Conservation (phyloP, 2,797 vertebrate species). For the Capromys pilorides region DNA sequence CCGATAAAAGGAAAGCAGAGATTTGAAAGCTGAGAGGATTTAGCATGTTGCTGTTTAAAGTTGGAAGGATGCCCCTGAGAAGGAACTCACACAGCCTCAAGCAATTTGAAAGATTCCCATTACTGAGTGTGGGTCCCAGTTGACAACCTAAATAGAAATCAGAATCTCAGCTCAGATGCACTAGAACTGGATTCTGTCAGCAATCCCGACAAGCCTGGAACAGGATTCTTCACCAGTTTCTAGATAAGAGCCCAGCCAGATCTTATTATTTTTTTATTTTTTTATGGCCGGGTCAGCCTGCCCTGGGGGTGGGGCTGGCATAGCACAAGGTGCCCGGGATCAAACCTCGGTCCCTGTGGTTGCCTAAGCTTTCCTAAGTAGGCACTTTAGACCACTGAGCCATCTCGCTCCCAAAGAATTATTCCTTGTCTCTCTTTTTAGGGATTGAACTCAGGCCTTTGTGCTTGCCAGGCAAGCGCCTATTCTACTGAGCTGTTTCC, state of each 20-base stretch:
- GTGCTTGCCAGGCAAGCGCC: too few species aligned
- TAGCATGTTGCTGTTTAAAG: not conserved
- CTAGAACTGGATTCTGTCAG: not conserved
- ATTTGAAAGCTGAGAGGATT: not conserved
- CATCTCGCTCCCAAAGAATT: too few species aligned
- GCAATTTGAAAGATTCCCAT: not conserved
- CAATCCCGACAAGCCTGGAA: not conserved
- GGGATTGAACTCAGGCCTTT: too few species aligned
- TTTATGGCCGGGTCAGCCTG: too few species aligned
- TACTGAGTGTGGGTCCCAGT: not conserved
- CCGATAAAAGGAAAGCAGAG: not conserved
- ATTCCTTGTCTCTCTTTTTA: too few species aligned
- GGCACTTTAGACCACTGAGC: too few species aligned
- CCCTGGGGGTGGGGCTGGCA: too few species aligned
- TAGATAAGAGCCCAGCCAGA: not conserved
- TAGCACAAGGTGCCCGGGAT: too few species aligned
- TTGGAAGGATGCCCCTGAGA: not conserved
- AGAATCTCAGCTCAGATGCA: not conserved
- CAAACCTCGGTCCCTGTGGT: too few species aligned
- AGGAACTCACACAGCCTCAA: not conserved
- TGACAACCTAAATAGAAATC: not conserved
- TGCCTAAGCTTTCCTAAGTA: too few species aligned
- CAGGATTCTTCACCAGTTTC: conserved; percentile 15
- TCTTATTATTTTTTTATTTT: too few species aligned
- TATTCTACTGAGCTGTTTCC: too few species aligned